phyloP scores from a whole-genome alignment of 2,888 invertebrate genomes.

The Dexiosoma caninum region DNA sequence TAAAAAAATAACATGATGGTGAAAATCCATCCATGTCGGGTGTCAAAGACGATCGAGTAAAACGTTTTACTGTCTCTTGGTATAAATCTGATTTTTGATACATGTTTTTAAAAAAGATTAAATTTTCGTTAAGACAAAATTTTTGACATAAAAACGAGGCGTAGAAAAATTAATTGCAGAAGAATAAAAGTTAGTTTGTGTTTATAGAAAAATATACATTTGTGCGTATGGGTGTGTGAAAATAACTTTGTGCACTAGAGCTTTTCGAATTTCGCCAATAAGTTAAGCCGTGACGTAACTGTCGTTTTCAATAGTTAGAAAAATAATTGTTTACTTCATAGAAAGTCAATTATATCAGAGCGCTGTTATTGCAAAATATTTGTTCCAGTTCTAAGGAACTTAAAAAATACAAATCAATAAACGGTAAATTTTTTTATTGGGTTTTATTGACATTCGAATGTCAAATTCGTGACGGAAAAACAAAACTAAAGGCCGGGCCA shows the following conservation, averaged over 20 bases:
- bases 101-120: slow-evolving; percentile 5
- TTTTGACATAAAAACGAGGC: slow-evolving; percentile 30
- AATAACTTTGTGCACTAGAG: not conserved
- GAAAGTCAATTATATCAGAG: too few relatives aligned
- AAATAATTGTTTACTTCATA: too few relatives aligned
- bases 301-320: too few relatives aligned
- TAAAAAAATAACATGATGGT: slow-evolving; percentile 69
- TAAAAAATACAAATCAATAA: too few relatives aligned
- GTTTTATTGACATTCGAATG: too few relatives aligned
- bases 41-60: slow-evolving; percentile 74
- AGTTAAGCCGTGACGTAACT: too few relatives aligned
- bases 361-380: too few relatives aligned
- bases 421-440: too few relatives aligned
- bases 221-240: not conserved
- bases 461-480: too few relatives aligned
- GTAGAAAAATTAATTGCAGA: not conserved
- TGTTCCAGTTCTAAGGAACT: too few relatives aligned
- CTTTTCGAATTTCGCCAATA: not conserved
- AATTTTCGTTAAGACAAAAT: slow-evolving; percentile 39
- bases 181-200: not conserved
- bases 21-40: slow-evolving; percentile 74
- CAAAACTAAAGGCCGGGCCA: too few relatives aligned
- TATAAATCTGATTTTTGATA: slow-evolving; percentile 69
- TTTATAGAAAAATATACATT: not conserved
- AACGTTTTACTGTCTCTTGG: slow-evolving; percentile 75